Conservation (phyloP, 2,797 vertebrate genomes). For the Malacoraja senta region DNA sequence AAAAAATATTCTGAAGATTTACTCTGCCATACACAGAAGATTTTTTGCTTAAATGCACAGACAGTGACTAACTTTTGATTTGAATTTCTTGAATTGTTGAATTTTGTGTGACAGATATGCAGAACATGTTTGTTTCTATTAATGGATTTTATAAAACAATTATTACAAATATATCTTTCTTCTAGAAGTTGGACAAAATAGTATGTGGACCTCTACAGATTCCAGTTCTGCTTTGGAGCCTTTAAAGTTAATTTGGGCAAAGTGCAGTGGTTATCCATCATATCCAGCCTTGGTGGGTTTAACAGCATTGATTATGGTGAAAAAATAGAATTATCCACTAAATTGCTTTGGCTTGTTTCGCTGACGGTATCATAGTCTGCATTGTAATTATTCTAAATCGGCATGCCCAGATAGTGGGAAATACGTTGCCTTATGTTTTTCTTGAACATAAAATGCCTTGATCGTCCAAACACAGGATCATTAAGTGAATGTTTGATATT, state of each 20-base stretch:
- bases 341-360: not conserved
- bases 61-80: not conserved
- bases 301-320: not conserved
- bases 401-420: not conserved
- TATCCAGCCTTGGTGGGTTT: slow-evolving; percentile 95
- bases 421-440: not conserved
- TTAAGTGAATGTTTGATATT: not conserved
- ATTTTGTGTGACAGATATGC: not conserved
- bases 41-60: not conserved
- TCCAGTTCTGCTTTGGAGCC: slow-evolving; percentile 87
- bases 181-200: slow-evolving; percentile 90
- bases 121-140: not conserved
- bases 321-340: not conserved
- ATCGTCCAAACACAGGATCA: not conserved
- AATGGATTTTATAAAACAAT: slow-evolving; percentile 39
- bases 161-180: slow-evolving; percentile 42
- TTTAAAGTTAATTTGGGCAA: slow-evolving; percentile 97
- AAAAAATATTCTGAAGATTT: not conserved
- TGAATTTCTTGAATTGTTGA: not conserved
- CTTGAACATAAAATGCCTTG: not conserved
- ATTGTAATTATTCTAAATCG: not conserved
- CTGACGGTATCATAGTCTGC: not conserved
- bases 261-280: slow-evolving; percentile 97
- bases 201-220: slow-evolving; percentile 91
- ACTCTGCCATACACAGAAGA: not conserved